Conservation (phyloP, 1,140 invertebrate species). For the Aphidius ervi region DNA sequence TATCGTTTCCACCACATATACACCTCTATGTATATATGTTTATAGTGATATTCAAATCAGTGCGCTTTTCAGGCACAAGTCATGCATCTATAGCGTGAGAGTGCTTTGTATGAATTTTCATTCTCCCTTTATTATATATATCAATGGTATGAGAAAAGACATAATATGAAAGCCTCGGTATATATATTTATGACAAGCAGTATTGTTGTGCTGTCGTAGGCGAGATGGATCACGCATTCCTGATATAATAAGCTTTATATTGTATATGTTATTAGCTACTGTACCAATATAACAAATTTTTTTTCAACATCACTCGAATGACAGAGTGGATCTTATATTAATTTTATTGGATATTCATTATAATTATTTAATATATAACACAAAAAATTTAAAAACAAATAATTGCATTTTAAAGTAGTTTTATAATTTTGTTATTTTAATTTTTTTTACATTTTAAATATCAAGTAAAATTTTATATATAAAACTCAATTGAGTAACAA, state of each 20-base stretch:
- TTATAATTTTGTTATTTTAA: too few relatives aligned
- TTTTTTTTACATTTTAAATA: too few relatives aligned
- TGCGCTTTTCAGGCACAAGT: slow-evolving; percentile 11
- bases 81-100: slow-evolving; percentile 2
- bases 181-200: neutral
- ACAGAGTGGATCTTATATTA: slow-evolving; percentile 33
- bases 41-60: slow-evolving; percentile 6
- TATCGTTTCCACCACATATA: neutral
- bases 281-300: too few relatives aligned
- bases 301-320: slow-evolving; percentile 24
- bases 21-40: neutral
- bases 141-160: neutral
- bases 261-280: too few relatives aligned
- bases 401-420: too few relatives aligned
- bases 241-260: slow-evolving; percentile 42
- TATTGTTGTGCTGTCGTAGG: slow-evolving; percentile 43
- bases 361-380: too few relatives aligned
- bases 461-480: too few relatives aligned
- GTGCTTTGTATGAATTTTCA: slow-evolving; percentile 13
- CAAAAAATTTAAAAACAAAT: too few relatives aligned
- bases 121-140: neutral
- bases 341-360: too few relatives aligned
- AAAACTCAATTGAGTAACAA: too few relatives aligned
- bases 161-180: neutral
- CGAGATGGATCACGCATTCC: slow-evolving; percentile 48